phyloP scores from a whole-genome alignment of 2,888 invertebrate species.

The Torymus tubicola region DNA sequence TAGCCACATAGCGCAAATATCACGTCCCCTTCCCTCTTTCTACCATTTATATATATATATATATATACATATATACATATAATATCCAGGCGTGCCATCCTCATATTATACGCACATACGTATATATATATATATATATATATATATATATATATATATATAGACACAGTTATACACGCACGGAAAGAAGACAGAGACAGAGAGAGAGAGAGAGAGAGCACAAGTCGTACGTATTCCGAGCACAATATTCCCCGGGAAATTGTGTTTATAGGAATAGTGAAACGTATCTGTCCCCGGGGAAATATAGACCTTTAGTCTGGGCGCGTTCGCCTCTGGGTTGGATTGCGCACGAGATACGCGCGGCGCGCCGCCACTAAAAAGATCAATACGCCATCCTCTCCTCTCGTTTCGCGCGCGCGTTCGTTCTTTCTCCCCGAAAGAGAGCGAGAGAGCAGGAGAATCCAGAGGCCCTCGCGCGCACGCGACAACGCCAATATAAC shows the following conservation, averaged over 20 bases:
- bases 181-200: slow-evolving; percentile 24
- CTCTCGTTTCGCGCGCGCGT: slow-evolving; percentile 44
- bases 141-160: neutral
- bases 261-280: slow-evolving; percentile 76
- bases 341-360: slow-evolving; percentile 66
- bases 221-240: slow-evolving; percentile 47
- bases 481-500: slow-evolving; percentile 40
- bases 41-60: neutral
- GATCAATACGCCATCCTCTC: slow-evolving; percentile 76
- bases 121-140: neutral
- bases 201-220: slow-evolving; percentile 9
- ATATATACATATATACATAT: neutral
- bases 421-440: slow-evolving; percentile 17
- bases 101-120: neutral
- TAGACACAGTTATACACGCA: slow-evolving; percentile 11
- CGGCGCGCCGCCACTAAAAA: slow-evolving; percentile 75
- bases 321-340: slow-evolving; percentile 60
- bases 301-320: slow-evolving; percentile 73
- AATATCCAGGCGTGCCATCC: neutral
- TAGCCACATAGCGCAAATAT: slow-evolving; percentile 34
- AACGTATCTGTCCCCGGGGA: slow-evolving; percentile 75
- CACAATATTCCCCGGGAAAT: slow-evolving; percentile 73
- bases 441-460: neutral
- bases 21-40: neutral
- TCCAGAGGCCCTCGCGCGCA: slow-evolving; percentile 4